These are phyloP conservation scores for Nerophis ophidion DNA, from an alignment of 2,113 vertebrate species.

Conservation along the genomic window DNA sequence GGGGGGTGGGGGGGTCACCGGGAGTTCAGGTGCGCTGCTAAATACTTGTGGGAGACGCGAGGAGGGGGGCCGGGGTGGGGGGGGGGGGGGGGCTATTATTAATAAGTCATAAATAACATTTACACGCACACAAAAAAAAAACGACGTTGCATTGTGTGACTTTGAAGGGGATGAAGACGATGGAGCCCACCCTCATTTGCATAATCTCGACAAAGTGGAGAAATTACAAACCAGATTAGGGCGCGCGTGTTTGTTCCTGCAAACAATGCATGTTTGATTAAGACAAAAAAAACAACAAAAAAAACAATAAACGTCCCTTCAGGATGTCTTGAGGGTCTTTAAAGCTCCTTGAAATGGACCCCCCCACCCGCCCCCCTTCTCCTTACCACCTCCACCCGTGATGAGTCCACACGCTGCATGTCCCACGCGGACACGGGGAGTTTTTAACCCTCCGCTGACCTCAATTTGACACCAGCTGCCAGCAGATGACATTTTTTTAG, in stretches of 20 bases:
- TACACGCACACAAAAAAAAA: no score
- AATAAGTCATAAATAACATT: slow-evolving; percentile 9
- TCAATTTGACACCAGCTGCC: slow-evolving; percentile 96
- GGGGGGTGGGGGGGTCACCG: slow-evolving; percentile 69
- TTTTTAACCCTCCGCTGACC: slow-evolving; percentile 98
- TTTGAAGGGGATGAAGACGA: no score
- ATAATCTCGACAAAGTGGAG: slow-evolving; percentile 71
- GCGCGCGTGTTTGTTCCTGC: slow-evolving; percentile 74
- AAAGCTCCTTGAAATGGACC: slow-evolving; percentile 93
- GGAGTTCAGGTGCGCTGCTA: slow-evolving; percentile 73
- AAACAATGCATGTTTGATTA: slow-evolving; percentile 41
- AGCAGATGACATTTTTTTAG: slow-evolving; percentile 94
- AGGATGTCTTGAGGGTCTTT: slow-evolving; percentile 84
- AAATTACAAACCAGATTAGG: slow-evolving; percentile 85
- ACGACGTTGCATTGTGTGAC: no score
- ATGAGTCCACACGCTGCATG: slow-evolving; percentile 96
- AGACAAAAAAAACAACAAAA: slow-evolving; percentile 16
- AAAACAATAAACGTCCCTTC: slow-evolving; percentile 69
- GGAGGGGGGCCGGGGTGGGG: not conserved
- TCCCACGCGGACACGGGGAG: slow-evolving; percentile 94
- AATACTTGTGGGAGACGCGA: not conserved
- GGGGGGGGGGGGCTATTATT: slow-evolving; percentile 3
- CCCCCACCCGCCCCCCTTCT: slow-evolving; percentile 75
- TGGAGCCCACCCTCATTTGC: slow-evolving; percentile 51
- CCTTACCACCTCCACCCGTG: slow-evolving; percentile 70